Percentiles rank a stretch among this genome's conserved stretches.
Conservation (phyloP, 1,140 invertebrate genomes). For the Drosophila rhopaloa region DNA sequence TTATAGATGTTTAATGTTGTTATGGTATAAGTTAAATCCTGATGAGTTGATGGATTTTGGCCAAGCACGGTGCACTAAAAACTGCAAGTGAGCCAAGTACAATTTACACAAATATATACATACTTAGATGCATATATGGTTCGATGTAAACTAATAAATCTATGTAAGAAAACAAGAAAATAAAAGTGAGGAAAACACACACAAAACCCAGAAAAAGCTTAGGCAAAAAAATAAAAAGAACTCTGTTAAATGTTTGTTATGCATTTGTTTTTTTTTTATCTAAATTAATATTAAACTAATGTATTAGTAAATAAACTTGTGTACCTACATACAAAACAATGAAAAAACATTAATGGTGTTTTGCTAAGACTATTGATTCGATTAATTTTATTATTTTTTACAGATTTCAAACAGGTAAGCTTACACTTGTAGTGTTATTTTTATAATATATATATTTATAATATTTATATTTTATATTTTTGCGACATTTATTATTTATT, state of each 20-base stretch:
- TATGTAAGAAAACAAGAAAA: conserved; percentile 32
- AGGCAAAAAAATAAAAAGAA: conserved; percentile 35
- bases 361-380: no score
- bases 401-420: no score
- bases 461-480: no score
- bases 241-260: conserved; percentile 79
- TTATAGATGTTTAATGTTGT: conserved; percentile 60
- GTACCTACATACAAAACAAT: conserved; percentile 71
- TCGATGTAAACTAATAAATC: conserved; percentile 40
- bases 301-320: conserved; percentile 76
- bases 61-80: conserved; percentile 7
- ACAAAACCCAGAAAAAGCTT: conserved; percentile 19
- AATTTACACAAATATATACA: conserved; percentile 63
- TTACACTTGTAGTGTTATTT: no score
- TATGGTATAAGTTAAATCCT: conserved; percentile 26
- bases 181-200: conserved; percentile 14
- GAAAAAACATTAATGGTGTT: not conserved
- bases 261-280: conserved; percentile 75
- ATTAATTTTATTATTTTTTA: no score
- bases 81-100: conserved; percentile 58
- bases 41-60: conserved; percentile 5
- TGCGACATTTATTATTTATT: no score
- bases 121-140: conserved; percentile 38
- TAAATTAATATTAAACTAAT: conserved; percentile 69
- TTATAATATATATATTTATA: no score